Evolutionary conservation across 1,140 invertebrate genomes (phyloP), one percentile per base, ranked within the genome.

Genomic region (Zaprionus davidi): DNA sequence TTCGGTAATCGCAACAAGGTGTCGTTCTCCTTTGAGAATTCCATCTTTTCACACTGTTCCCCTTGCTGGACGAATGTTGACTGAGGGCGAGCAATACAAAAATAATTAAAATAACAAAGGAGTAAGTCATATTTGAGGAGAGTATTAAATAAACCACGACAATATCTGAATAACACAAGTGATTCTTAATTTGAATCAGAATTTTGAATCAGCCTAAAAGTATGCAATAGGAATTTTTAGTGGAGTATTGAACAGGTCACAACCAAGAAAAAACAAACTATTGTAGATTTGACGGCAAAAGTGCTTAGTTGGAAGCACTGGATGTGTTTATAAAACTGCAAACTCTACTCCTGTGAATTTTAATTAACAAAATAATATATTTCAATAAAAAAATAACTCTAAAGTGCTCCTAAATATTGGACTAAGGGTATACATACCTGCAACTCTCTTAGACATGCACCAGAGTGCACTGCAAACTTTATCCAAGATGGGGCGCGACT

Each of bases 371-470:
- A 41, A 41, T 41, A 41, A 41, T 41, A 17, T 67, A 62, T 63
- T 80, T 83, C 64, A 62, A 72, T 60, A 15, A 77, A 72, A 15
- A 77, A 72, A 77, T 77, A 83, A 11, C 65, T 83, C 77, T 73
- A 73, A 70, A 70, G 73, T 67, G 81, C 68, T 24, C 68, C 66
- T 83, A 83, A 72, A 84, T 80, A 80, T 69, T 72, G 34, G 51
- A 65, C 68, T 67, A 60, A 44, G 62, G 75, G 49, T 60, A 57
- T 46, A 44, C 67, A 57, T 46, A 44, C 67, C 41, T 71, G 60
- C 56, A 65, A 58, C 68, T 76, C 79, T 73, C 73, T 77, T 81
- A 60, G 79, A 78, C 58, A 44, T 5, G 38, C 44, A 17, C 31
- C 63, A 9, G 66, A 74, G 46, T 62, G 26, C 56, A 36, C 20